Percentiles rank a stretch among this genome's conserved stretches.
Conservation (phyloP, 2,888 invertebrate species). For the Drosophila recens region DNA sequence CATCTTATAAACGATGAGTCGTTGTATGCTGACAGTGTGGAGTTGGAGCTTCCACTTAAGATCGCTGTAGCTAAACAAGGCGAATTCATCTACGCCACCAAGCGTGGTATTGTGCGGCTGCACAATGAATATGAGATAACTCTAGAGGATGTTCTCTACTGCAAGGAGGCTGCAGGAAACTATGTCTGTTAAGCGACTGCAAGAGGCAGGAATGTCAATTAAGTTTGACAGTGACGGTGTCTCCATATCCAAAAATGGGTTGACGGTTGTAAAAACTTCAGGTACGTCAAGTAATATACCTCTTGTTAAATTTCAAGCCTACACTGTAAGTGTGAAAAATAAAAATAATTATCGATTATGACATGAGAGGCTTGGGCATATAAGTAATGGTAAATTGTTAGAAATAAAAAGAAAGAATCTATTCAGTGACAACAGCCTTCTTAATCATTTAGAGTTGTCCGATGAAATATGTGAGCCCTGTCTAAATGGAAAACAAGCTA, state of each 20-base stretch:
- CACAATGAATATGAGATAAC: neutral
- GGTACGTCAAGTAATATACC: neutral
- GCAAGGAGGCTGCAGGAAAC: neutral
- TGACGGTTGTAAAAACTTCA: neutral
- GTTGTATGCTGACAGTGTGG: neutral
- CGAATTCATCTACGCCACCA: constrained; percentile 4
- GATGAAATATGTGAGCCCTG: constrained; percentile 24
- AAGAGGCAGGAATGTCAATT: neutral
- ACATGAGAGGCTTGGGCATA: neutral
- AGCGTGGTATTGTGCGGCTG: neutral
- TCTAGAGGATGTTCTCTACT: neutral
- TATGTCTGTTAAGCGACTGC: no score
- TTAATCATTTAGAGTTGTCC: constrained; percentile 13
- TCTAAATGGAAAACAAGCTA: constrained; percentile 15
- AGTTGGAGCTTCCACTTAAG: constrained; percentile 1
- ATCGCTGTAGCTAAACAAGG: constrained; percentile 10
- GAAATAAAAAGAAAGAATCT: constrained; percentile 9
- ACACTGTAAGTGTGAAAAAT: neutral
- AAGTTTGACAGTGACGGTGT: neutral
- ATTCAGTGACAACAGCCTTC: constrained; percentile 21
- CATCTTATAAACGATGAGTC: constrained; percentile 12
- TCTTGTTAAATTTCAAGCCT: neutral
- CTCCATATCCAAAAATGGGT: neutral
- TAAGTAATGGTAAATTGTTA: constrained; percentile 1
- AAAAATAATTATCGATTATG: neutral